Conservation (phyloP, 2,113 vertebrate species). For the Rhynchopsitta pachyrhyncha region DNA sequence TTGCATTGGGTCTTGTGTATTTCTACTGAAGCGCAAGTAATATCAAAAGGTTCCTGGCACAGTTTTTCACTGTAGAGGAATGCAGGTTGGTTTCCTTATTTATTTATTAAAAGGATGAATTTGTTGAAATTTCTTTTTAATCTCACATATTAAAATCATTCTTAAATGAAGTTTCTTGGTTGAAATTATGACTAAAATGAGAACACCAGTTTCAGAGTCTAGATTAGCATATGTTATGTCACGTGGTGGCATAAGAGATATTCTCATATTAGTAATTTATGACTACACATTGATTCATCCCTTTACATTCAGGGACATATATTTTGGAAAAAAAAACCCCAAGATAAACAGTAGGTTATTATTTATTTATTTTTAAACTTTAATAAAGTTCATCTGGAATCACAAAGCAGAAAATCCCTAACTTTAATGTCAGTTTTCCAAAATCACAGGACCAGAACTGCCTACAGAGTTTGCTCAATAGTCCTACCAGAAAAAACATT, state of each 20-base stretch:
- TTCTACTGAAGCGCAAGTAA: neutral
- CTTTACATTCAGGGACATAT: neutral
- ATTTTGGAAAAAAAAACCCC: neutral
- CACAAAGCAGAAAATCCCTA: neutral
- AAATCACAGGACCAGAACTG: neutral
- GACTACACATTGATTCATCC: neutral
- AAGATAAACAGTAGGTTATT: neutral
- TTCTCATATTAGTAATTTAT: neutral
- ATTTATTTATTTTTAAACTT: neutral
- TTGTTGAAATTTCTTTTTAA: neutral
- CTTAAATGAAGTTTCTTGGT: neutral
- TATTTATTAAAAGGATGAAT: neutral
- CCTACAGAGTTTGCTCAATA: neutral
- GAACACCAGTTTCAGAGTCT: neutral
- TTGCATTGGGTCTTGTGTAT: neutral
- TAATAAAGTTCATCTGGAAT: neutral
- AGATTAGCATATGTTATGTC: neutral
- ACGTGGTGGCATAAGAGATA: neutral
- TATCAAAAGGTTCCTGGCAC: neutral
- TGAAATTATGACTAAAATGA: neutral
- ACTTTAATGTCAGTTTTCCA: neutral
- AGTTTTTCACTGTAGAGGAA: neutral
- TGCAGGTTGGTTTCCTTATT: neutral
- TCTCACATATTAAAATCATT: neutral
- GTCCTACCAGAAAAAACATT: neutral